Evolutionary conservation across 2,888 invertebrate genomes (phyloP), one percentile per base, ranked within the genome.

Genomic region (Geotrupes spiniger): DNA sequence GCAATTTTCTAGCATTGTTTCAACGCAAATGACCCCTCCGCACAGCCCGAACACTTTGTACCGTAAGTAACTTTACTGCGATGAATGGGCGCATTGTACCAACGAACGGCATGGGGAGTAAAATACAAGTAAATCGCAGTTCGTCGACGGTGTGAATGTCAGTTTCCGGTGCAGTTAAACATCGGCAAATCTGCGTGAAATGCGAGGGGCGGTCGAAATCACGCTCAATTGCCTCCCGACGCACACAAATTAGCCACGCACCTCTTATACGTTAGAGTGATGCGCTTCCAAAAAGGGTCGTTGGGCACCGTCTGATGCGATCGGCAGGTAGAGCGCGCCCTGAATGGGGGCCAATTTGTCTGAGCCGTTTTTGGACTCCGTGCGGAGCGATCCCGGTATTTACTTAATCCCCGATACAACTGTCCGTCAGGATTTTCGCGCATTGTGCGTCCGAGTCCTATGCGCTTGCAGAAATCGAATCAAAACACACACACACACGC

Each of bases 131-230:
- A 21, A 21, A 21, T 21, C 3, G 21, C 21, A 21, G 21, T 21
- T 21, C 14, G 9, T 15, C 15, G 14, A n/a, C 33, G 15, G 14
- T 33, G 12, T 33, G 14, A 8, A 14, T 33, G 14, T 15, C 49
- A 48, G 46, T 55, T 53, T 55, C 55, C 55, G 56, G 53, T 52
- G 47, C 45, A 50, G 61, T 63, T 68, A 69, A 69, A 69, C 62
- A 66, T 69, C 68, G 63, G 66, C 64, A 70, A 70, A 71, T 71
- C 70, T 62, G 66, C 69, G 69, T 71, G 69, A 71, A 71, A 71
- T 70, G 61, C 66, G 61, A 65, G 68, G 69, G 70, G 69, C 67
- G 69, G 66, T 63, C 60, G 57, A 58, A 57, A 59, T 65, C 65
- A 69, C 66, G 69, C 69, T 70, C 70, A 70, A 70, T 70, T 70